phyloP scores from a whole-genome alignment of 2,797 vertebrate genomes.

The Megaceryle alcyon region DNA sequence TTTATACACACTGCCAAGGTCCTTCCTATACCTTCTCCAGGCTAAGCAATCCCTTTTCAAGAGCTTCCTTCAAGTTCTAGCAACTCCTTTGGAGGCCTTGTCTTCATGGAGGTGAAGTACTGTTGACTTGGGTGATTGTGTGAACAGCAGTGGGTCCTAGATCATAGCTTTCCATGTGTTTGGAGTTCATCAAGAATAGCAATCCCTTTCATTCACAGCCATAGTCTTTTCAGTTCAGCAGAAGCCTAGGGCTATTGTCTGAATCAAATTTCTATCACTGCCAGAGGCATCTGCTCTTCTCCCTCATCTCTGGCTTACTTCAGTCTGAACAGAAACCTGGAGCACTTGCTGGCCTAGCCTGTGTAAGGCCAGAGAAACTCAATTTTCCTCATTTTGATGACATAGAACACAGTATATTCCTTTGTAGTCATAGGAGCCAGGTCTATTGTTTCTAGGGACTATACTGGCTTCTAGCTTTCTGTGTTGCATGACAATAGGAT shows the following conservation, averaged over 20 bases:
- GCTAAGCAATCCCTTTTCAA: neutral
- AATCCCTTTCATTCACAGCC: neutral
- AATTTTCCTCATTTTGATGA: neutral
- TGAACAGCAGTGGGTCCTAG: neutral
- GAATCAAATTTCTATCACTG: neutral
- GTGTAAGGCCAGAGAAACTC: neutral
- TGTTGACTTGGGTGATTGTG: neutral
- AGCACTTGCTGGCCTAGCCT: neutral
- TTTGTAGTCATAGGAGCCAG: neutral
- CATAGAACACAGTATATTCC: neutral
- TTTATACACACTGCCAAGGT: neutral
- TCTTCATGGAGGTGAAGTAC: rapidly evolving
- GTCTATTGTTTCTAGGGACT: no score
- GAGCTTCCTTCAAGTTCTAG: neutral
- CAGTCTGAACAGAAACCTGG: neutral
- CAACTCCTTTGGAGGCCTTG: neutral
- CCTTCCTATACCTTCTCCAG: neutral
- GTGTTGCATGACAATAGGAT: neutral
- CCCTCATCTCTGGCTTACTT: neutral
- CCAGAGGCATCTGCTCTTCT: neutral
- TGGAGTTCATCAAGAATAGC: neutral
- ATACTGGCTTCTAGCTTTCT: no score
- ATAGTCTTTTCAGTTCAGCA: neutral
- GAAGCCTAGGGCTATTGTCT: neutral
- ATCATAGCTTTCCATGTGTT: neutral